Evolutionary conservation across 1,140 invertebrate genomes (phyloP), one percentile per base, ranked within the genome.

Genomic region (Tetragnatha versicolor): DNA sequence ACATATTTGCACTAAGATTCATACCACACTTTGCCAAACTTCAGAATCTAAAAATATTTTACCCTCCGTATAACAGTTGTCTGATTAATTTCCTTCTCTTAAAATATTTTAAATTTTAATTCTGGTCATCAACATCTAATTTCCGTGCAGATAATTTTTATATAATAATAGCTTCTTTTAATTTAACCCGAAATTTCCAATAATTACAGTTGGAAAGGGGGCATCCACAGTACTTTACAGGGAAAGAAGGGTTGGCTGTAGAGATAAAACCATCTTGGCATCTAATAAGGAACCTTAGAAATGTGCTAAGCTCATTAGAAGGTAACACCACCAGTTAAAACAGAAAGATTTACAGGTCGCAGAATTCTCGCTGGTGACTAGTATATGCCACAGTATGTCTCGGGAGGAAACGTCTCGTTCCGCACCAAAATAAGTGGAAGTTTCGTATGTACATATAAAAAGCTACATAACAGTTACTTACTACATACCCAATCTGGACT

Each of bases 241-340:
- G 39, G 39, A 45, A 45, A 63, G 27, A 37, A 31, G 35, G 60
- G 60, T 22, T 63, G 60, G 42, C 60, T 39, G 39, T 14, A 47
- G 35, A 53, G 37, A 42, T 58, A 58, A 55, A 73, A 73, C 33
- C 22, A 42, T 73, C 70, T 73, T 73, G 70, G 70, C 70, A 73
- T 73, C 70, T 73, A 77, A 65, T 65, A 77, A 77, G 73, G 73
- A 77, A 77, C 73, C 73, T 65, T 45, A 77, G 73, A 77, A 77
- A 77, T 39, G 61, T 66, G 73, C 73, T 77, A 77, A 77, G 73
- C 73, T 77, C 73, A 77, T 77, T 49, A 75, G 60, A 77, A 77
- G 66, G 58, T 65, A 65, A 77, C 61, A 65, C 61, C 73, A 77
- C 73, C 73, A 77, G 42, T 77, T 77, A 53, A 61, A n/a, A 63